Evolutionary conservation across 2,113 vertebrate genomes (phyloP).

Genomic region (Catagonus wagneri): DNA sequence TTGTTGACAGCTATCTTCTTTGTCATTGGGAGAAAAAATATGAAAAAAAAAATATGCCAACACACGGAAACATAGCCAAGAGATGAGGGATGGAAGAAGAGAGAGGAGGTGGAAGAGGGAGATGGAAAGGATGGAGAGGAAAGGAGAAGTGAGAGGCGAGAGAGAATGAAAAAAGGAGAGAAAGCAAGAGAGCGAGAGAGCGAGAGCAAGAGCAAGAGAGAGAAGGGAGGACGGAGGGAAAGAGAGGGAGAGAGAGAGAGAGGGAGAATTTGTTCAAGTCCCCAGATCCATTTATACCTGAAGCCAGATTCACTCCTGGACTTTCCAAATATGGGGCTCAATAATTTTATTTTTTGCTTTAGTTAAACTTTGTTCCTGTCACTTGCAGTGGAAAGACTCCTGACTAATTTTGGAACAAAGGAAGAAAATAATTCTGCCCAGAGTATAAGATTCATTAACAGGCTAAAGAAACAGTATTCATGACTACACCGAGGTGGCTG

Average conservation of each 20-base stretch:
- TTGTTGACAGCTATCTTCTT: neutral
- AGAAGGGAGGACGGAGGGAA: too few relatives aligned
- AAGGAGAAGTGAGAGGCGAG: too few relatives aligned
- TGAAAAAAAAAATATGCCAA: neutral
- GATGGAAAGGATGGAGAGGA: too few relatives aligned
- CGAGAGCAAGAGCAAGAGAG: too few relatives aligned
- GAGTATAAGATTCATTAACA: neutral
- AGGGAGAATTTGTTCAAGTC: neutral
- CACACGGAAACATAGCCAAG: neutral
- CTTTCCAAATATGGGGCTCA: conserved; percentile 26
- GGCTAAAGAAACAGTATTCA: neutral
- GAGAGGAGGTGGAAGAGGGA: neutral
- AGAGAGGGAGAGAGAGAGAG: neutral
- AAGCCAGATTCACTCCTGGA: neutral
- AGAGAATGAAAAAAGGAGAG: neutral
- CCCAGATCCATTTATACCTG: neutral
- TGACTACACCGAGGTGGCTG: neutral
- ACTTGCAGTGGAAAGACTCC: neutral
- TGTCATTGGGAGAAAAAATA: conserved; percentile 56
- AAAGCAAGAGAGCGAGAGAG: neutral
- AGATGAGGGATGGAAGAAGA: neutral
- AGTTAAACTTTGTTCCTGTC: conserved; percentile 32
- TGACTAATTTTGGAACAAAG: conserved; percentile 48
- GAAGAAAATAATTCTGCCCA: conserved; percentile 23
- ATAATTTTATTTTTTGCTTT: neutral